phyloP scores from a whole-genome alignment of 2,888 invertebrate genomes.

The Aporophyla lueneburgensis region DNA sequence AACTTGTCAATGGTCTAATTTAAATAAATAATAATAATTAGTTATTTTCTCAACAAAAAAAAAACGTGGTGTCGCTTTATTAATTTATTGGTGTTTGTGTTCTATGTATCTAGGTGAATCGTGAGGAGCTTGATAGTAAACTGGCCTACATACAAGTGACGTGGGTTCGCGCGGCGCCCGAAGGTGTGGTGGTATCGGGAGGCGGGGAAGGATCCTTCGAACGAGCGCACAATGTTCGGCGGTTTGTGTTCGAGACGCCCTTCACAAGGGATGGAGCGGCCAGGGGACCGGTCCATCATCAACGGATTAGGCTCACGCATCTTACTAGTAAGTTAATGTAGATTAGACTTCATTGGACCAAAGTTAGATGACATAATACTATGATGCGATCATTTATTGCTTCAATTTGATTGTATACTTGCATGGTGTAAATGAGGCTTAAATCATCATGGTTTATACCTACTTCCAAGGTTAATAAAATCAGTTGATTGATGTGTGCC shows the following conservation, averaged over 20 bases:
- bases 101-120: constrained; percentile 91
- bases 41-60: not conserved
- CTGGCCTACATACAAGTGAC: constrained; percentile 98
- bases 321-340: constrained; percentile 93
- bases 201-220: constrained; percentile 96
- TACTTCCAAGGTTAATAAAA: not conserved
- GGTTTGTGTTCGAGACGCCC: constrained; percentile 98
- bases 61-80: constrained; percentile 18
- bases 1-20: constrained; percentile 27
- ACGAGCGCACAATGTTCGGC: constrained; percentile 96
- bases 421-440: no score
- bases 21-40: constrained; percentile 36
- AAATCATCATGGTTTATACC: not conserved
- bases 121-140: constrained; percentile 95
- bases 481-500: no score
- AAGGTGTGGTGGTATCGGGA: constrained; percentile 92
- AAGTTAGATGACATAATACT: not conserved
- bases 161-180: constrained; percentile 97
- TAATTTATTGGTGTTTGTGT: constrained; percentile 19
- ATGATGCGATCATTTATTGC: no score
- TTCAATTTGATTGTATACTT: no score
- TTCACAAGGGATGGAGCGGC: constrained; percentile 96
- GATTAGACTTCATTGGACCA: not conserved
- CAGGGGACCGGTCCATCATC: constrained; percentile 95
- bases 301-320: constrained; percentile 97